These are phyloP conservation scores for Hestina assimilis DNA, from an alignment of 1,140 invertebrate species.

Conservation along the genomic window DNA sequence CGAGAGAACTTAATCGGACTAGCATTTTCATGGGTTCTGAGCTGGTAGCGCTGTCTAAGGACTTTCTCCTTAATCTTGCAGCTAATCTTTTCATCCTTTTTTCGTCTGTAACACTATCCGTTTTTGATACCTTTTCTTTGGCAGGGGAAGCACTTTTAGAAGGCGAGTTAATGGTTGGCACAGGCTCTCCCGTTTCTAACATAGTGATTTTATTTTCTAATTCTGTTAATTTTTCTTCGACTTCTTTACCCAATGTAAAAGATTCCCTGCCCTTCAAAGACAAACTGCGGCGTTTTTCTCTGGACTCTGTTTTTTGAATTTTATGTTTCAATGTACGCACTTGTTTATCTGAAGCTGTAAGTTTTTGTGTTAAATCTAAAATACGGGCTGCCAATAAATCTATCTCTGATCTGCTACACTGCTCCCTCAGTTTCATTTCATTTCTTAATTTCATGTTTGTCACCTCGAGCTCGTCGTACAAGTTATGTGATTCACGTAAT, in stretches of 20 bases:
- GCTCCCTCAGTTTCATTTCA: conserved; percentile 83
- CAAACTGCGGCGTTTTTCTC: conserved; percentile 88
- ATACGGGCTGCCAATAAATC: conserved; percentile 90
- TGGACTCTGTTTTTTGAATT: conserved; percentile 86
- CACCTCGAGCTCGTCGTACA: conserved; percentile 89
- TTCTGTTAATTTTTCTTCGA: conserved; percentile 89
- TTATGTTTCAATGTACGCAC: conserved; percentile 88
- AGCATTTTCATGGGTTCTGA: conserved; percentile 88
- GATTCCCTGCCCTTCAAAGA: conserved; percentile 90
- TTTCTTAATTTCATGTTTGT: conserved; percentile 86
- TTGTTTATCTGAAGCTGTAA: conserved; percentile 90
- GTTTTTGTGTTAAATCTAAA: conserved; percentile 90
- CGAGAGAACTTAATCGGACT: conserved; percentile 85
- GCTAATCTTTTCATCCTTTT: conserved; percentile 76
- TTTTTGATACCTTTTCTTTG: conserved; percentile 75
- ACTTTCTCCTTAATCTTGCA: conserved; percentile 82
- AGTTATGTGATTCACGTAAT: conserved; percentile 87
- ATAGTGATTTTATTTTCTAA: conserved; percentile 87
- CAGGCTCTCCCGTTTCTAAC: conserved; percentile 78
- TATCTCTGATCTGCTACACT: conserved; percentile 86
- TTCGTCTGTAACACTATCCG: conserved; percentile 77
- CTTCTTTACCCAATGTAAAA: conserved; percentile 87
- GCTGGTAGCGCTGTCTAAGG: conserved; percentile 86
- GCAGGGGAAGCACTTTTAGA: conserved; percentile 73
- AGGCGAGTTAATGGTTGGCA: conserved; percentile 74